Evolutionary conservation across 2,113 vertebrate genomes (phyloP), one percentile per base, ranked within the genome.

Genomic region (Rhagologus leucostigma): DNA sequence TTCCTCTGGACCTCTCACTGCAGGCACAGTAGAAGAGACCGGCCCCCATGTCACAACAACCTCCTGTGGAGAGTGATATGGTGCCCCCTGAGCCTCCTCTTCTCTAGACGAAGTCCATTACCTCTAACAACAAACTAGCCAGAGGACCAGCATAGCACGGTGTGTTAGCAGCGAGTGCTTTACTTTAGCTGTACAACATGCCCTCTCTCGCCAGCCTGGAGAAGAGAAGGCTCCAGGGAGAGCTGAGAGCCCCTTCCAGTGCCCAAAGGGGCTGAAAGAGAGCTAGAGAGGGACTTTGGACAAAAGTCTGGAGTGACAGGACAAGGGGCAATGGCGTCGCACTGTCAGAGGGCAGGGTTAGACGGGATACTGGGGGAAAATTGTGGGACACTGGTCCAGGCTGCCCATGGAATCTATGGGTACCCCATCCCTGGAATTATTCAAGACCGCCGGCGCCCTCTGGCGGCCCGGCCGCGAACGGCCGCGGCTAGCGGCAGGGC

Each of bases 101-200:
- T 57, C 30, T 67, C 62, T 9, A 50, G 32, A 26, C 35, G 32
- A 67, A 50, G 37, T 11, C 73, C 47, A 1, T 62, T 17, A 12
- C 42, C 35, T 47, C 18, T 20, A 16, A 29, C 24, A 46, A 3
- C 9, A 4, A 10, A 22, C 11, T 2, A 30, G 18, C 27, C 27
- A 6, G 55, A 30, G 68, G 18, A 23, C 13, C 3, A 73, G 62
- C 16, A 2, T 0, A 19, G 42, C 0, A 2, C 3, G 0, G 16
- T 8, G 55, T 6, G 22, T 15, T 52, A 13, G 52, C 65, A 7
- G 19, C 17, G 9, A 7, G 9, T 1, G 42, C 7, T 29, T 24
- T 5, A 20, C 62, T n/a, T 3, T 1, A 26, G 0, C 39, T 8
- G 2, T 0, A 11, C 11, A 10, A 6, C 16, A 0, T 1, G 3